Evolutionary conservation across 2,113 vertebrate genomes (phyloP).

Genomic region (Oceanites oceanicus): DNA sequence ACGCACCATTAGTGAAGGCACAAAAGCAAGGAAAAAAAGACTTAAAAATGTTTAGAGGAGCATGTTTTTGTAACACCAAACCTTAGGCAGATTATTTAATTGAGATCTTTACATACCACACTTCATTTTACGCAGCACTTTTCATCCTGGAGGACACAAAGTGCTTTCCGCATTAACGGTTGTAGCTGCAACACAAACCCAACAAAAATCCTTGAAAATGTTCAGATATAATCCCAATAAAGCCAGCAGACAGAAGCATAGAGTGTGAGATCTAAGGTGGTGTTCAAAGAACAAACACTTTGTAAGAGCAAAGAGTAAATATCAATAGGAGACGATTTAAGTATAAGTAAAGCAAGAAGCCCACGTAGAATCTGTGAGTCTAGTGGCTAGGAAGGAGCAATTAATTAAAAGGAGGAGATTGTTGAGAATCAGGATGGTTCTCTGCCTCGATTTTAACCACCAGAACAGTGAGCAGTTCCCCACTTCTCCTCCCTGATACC

Average conservation of each 20-base stretch:
- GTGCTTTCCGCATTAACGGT: not conserved
- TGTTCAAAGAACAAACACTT: not conserved
- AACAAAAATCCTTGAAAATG: not conserved
- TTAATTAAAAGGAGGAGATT: not conserved
- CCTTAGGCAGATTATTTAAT: not conserved
- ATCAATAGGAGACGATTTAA: not conserved
- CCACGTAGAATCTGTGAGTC: not conserved
- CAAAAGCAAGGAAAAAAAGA: not conserved
- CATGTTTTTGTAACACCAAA: not conserved
- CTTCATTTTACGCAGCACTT: not conserved
- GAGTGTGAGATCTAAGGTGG: not conserved
- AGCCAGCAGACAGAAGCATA: not conserved
- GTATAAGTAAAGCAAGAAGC: not conserved
- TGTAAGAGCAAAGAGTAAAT: not conserved
- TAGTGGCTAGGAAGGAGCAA: not conserved
- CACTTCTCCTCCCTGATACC: not conserved
- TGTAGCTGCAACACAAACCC: not conserved
- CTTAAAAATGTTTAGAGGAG: not conserved
- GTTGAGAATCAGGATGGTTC: not conserved
- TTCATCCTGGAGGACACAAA: not conserved
- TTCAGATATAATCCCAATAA: not conserved
- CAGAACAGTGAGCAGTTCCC: not conserved
- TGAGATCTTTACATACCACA: not conserved
- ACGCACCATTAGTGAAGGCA: not conserved
- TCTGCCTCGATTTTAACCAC: not conserved